A percentile compares a stretch with the other conserved stretches of the same genome.
Conservation (phyloP, 2,888 invertebrate genomes). For the Pasiphila rectangulata region DNA sequence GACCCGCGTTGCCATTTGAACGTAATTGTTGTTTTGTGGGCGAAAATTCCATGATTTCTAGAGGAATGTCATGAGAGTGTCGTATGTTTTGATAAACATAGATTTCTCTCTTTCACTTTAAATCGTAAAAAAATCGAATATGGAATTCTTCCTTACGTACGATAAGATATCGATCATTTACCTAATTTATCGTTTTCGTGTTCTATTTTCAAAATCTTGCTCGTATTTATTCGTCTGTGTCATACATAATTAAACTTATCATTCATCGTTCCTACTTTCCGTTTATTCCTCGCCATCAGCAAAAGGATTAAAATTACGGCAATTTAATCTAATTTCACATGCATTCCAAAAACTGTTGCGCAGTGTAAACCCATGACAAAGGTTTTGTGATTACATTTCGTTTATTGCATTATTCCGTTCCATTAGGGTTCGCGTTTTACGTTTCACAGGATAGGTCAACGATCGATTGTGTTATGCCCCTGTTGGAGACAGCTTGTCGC, state of each 20-base stretch:
- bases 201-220: too few relatives aligned
- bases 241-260: too few relatives aligned
- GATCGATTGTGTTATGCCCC: constrained; percentile 14
- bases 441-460: constrained; percentile 4
- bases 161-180: too few relatives aligned
- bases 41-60: neutral
- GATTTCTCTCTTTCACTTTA: too few relatives aligned
- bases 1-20: constrained; percentile 3
- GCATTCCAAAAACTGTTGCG: constrained; percentile 1
- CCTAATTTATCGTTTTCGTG: too few relatives aligned
- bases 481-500: constrained; percentile 15
- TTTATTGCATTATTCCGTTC: constrained; percentile 61
- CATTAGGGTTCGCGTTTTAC: constrained; percentile 43
- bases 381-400: constrained; percentile 58
- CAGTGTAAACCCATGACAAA: constrained; percentile 35
- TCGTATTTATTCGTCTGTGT: too few relatives aligned
- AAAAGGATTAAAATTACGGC: neutral
- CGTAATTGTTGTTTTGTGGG: neutral
- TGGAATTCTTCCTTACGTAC: too few relatives aligned
- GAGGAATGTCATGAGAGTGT: too few relatives aligned
- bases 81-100: too few relatives aligned
- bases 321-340: neutral
- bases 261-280: too few relatives aligned
- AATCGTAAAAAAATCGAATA: too few relatives aligned
- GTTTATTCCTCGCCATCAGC: neutral